A percentile compares a stretch with the other conserved stretches of the same genome.
These are phyloP conservation scores for Pangasius sanitwongsei DNA, from an alignment of 2,797 vertebrate genomes.

Conservation along the genomic window DNA sequence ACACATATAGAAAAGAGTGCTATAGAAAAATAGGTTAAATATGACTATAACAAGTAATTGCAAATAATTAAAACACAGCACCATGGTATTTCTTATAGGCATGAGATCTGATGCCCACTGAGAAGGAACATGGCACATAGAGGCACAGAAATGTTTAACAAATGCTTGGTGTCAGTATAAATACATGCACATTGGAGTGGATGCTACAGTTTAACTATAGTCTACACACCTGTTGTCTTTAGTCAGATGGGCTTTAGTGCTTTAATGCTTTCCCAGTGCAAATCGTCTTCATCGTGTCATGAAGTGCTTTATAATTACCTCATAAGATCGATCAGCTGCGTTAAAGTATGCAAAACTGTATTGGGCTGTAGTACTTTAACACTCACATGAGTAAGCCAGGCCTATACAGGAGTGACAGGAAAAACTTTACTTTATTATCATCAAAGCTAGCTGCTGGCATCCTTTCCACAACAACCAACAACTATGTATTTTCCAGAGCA, in stretches of 20 bases:
- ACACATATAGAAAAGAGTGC: background rate
- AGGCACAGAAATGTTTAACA: background rate
- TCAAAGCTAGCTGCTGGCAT: background rate
- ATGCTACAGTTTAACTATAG: constrained; percentile 15
- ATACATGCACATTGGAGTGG: background rate
- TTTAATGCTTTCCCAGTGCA: background rate
- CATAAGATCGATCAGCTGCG: background rate
- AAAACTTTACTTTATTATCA: background rate
- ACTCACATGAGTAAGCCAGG: background rate
- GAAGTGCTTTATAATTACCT: constrained; percentile 11
- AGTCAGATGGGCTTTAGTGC: background rate
- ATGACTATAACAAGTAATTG: background rate
- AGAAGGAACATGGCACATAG: background rate
- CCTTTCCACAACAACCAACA: background rate
- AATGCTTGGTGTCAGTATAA: background rate
- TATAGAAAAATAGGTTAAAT: background rate
- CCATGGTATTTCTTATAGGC: background rate
- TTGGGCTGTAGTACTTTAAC: background rate
- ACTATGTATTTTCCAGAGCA: background rate
- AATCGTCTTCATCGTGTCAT: background rate
- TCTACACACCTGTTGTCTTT: constrained; percentile 4
- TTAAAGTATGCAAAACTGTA: background rate
- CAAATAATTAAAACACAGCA: background rate
- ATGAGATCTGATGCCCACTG: background rate
- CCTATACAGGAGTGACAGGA: background rate